Base-by-base conservation (phyloP, 2,888 invertebrate species). In the Iphiclides podalirius region DNA sequence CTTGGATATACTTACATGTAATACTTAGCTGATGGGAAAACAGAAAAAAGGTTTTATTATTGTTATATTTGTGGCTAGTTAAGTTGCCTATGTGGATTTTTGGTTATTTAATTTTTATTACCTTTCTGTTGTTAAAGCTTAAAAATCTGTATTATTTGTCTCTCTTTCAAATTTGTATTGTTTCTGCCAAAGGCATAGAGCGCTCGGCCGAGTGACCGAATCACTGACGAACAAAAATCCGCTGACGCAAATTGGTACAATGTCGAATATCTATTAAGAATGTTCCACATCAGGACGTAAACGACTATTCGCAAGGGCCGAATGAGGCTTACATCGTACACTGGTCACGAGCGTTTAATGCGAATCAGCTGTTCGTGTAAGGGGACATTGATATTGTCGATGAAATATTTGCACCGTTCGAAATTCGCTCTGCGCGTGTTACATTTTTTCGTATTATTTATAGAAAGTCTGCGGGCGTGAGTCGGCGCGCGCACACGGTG, bases 371-470 rank as follows among this genome's bases (percentile, higher is more conserved):
- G 64, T 57, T 59, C 36, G 26, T 43, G 26, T 20, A 53, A 38
- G 23, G 14, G 52, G 47, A 57, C 50, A 58, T 55, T 52, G 60
- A 59, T 69, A 64, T 73, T 60, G 72, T 79, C 75, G 74, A 83
- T 81, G 67, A 83, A 84, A 83, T 82, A 79, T 83, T 79, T 75
- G 82, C 79, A 63, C 71, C 74, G 70, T 72, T 76, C 74, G 70
- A 72, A 75, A 73, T 77, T 75, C 67, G 67, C 67, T 60, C 67
- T 64, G 72, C 69, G 78, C 69, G 75, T 72, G 79, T 75, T 70
- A 79, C 79, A 85, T 86, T 81, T 86, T 86, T 86, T 72, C 67
- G 79, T 75, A 79, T 79, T 88, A 88, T 88, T 87, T 86, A 79
- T 88, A 87, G 87, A 82, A 82, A 85, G 84, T 79, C 76, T 84